A percentile compares a stretch with the other conserved stretches of the same genome.
Evolutionary conservation across 1,140 invertebrate species (phyloP).

Genomic region (Drosophila kohkoa): DNA sequence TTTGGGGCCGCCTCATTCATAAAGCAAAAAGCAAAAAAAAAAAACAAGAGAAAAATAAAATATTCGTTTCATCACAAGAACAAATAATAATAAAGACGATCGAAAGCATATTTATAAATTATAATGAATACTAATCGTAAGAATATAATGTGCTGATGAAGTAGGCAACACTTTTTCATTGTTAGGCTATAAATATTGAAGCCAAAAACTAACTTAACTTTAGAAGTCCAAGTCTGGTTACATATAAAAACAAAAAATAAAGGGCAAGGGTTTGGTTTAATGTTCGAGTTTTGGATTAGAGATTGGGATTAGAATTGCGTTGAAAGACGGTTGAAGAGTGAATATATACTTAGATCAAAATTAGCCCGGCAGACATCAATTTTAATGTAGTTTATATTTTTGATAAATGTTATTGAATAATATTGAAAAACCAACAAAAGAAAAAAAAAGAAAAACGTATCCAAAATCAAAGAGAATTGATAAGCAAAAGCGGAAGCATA

Average conservation of each 20-base stretch:
- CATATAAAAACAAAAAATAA: conserved; percentile 17
- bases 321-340: conserved; percentile 50
- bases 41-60: background rate
- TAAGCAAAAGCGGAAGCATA: conserved; percentile 41
- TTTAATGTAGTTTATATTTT: conserved; percentile 84
- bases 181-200: conserved; percentile 73
- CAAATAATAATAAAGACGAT: conserved; percentile 30
- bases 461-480: conserved; percentile 48
- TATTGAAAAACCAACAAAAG: conserved; percentile 18
- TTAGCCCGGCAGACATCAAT: conserved; percentile 42
- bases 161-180: conserved; percentile 58
- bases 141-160: background rate
- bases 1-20: conserved; percentile 50
- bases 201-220: conserved; percentile 59
- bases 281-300: background rate
- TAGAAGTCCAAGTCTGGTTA: conserved; percentile 43
- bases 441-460: conserved; percentile 22
- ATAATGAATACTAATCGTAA: background rate
- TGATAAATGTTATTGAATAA: conserved; percentile 82
- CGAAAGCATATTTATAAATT: conserved; percentile 5
- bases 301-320: conserved; percentile 19
- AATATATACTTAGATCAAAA: conserved; percentile 45
- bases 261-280: conserved; percentile 37
- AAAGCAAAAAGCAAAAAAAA: conserved; percentile 6
- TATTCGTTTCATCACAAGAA: conserved; percentile 39